Evolutionary conservation across 2,113 vertebrate genomes (phyloP).

Genomic region (Syngnathoides biaculeatus): DNA sequence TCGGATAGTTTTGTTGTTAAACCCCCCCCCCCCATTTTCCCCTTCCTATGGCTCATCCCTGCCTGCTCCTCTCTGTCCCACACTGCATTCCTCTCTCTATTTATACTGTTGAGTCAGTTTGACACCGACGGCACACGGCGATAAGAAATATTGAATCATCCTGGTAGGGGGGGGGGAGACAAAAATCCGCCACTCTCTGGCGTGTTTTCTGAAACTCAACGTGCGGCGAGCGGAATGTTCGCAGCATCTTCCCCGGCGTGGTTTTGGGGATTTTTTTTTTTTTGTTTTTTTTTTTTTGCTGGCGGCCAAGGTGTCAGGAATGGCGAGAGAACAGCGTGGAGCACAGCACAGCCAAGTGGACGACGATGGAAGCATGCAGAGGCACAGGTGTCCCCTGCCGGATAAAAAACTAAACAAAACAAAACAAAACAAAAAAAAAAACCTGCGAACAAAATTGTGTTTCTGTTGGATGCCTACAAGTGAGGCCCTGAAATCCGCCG

Average conservation of each 20-base stretch:
- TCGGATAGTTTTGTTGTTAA: conserved; percentile 35
- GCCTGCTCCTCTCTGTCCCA: conserved; percentile 55
- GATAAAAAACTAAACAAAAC: too few relatives aligned
- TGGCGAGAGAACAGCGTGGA: conserved; percentile 69
- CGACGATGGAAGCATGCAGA: conserved; percentile 63
- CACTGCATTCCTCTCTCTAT: conserved; percentile 60
- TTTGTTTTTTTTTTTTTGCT: too few relatives aligned
- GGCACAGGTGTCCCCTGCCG: conserved; percentile 63
- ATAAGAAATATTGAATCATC: conserved; percentile 62
- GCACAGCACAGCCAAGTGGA: conserved; percentile 76
- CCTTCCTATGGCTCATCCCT: conserved; percentile 47
- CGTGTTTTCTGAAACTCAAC: not conserved
- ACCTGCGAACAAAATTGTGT: conserved; percentile 7
- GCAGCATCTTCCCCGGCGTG: not conserved
- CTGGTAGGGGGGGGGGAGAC: conserved; percentile 15
- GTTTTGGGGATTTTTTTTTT: too few relatives aligned
- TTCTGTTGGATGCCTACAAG: conserved; percentile 18
- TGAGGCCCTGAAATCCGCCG: conserved; percentile 3
- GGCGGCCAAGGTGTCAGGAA: conserved; percentile 50
- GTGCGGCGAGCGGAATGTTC: not conserved
- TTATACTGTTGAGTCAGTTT: conserved; percentile 65
- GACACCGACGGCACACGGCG: conserved; percentile 48
- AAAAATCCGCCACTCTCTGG: conserved; percentile 15
- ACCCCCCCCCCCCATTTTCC: too few relatives aligned
- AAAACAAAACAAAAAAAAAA: too few relatives aligned